These are phyloP conservation scores for Gastracanthus pulcherrimus DNA, from an alignment of 2,888 invertebrate genomes.

Conservation along the genomic window DNA sequence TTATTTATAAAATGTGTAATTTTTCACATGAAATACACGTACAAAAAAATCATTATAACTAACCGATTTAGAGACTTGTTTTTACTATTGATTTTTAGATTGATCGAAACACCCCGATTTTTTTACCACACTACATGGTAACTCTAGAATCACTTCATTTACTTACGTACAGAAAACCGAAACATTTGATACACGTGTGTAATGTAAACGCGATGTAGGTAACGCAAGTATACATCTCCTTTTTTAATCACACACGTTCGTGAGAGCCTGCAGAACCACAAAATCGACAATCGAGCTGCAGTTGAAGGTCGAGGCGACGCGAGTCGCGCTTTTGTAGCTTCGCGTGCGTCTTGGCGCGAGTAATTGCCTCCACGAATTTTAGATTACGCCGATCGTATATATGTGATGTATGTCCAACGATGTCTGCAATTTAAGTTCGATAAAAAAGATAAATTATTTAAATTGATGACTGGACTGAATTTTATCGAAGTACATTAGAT, in stretches of 20 bases:
- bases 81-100: no score
- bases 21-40: no score
- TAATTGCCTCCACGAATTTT: neutral
- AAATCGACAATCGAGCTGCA: slow-evolving; percentile 36
- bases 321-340: slow-evolving; percentile 25
- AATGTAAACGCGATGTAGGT: neutral
- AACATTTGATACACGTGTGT: slow-evolving; percentile 18
- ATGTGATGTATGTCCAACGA: no score
- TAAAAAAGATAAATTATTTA: neutral
- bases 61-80: no score
- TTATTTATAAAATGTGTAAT: no score
- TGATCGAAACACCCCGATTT: neutral
- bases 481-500: neutral
- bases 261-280: slow-evolving; percentile 25
- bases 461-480: neutral
- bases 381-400: neutral
- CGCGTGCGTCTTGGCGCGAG: neutral
- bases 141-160: neutral
- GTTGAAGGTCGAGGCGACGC: slow-evolving; percentile 22
- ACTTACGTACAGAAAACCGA: neutral
- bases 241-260: slow-evolving; percentile 13
- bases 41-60: no score
- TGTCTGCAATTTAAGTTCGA: neutral
- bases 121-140: neutral
- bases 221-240: slow-evolving; percentile 1